Percentiles rank a stretch among this genome's conserved stretches.
Evolutionary conservation across 2,113 vertebrate species (phyloP).

Genomic region (Mobula hypostoma): DNA sequence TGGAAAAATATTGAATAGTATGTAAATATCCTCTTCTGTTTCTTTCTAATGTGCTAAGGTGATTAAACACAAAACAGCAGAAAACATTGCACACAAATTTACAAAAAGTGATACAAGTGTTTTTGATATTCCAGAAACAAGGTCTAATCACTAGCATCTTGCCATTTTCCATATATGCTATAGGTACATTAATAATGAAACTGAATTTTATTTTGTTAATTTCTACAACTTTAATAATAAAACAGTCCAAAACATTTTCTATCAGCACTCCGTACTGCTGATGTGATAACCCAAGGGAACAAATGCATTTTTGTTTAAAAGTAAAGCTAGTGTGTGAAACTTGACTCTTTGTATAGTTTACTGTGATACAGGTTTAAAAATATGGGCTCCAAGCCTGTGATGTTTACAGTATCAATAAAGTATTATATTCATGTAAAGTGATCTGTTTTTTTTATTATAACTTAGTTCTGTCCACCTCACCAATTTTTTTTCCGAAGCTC

Average conservation of each 20-base stretch:
- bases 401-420: not conserved
- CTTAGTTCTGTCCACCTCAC: not conserved
- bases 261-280: not conserved
- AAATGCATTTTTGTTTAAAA: constrained; percentile 3
- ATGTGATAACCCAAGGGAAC: not conserved
- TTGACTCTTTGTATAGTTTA: not conserved
- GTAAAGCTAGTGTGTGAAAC: not conserved
- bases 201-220: not conserved
- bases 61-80: not conserved
- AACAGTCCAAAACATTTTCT: not conserved
- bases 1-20: not conserved
- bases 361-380: not conserved
- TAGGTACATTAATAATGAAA: not conserved
- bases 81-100: not conserved
- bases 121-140: not conserved
- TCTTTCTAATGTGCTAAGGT: not conserved
- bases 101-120: not conserved
- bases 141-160: not conserved
- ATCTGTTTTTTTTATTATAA: not conserved
- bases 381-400: not conserved
- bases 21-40: not conserved
- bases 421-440: not conserved
- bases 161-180: not conserved
- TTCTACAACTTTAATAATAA: not conserved
- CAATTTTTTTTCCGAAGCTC: not conserved